phyloP scores from a whole-genome alignment of 2,888 invertebrate genomes.

The Pseudoips prasinana region DNA sequence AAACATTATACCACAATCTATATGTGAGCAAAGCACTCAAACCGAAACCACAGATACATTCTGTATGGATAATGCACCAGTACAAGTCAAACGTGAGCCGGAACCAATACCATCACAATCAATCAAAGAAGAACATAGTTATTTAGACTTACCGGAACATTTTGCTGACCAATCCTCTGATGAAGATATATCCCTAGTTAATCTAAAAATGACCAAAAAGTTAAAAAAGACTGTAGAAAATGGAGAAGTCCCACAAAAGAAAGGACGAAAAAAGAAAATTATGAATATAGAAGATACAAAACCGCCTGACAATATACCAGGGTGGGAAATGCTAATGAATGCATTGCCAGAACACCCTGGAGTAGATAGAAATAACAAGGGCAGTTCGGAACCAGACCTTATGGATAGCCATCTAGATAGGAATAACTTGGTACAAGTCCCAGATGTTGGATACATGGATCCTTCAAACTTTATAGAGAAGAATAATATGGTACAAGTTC shows the following conservation, averaged over 20 bases:
- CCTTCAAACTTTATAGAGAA: no score
- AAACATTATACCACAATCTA: neutral
- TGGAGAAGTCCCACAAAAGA: slow-evolving; percentile 32
- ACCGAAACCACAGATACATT: slow-evolving; percentile 37
- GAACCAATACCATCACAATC: slow-evolving; percentile 23
- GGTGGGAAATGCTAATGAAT: slow-evolving; percentile 40
- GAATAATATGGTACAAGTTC: no score
- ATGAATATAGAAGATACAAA: no score
- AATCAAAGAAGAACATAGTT: slow-evolving; percentile 44
- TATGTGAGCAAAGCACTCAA: slow-evolving; percentile 52
- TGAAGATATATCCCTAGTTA: slow-evolving; percentile 56
- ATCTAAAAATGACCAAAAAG: slow-evolving; percentile 52
- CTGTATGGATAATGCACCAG: slow-evolving; percentile 2
- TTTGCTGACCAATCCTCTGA: slow-evolving; percentile 45
- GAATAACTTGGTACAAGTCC: no score
- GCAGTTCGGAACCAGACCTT: slow-evolving; percentile 2
- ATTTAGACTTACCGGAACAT: slow-evolving; percentile 29
- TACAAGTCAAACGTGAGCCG: slow-evolving; percentile 54
- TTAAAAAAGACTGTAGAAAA: slow-evolving; percentile 36
- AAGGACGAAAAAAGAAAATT: slow-evolving; percentile 37
- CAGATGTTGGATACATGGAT: no score
- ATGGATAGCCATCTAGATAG: no score
- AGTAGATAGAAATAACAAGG: slow-evolving; percentile 29
- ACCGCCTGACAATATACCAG: slow-evolving; percentile 29
- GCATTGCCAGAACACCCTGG: slow-evolving; percentile 35